Percentiles rank a stretch among this genome's conserved stretches.
These are phyloP conservation scores for Drepana arcuata DNA, from an alignment of 1,140 invertebrate genomes.

Conservation along the genomic window DNA sequence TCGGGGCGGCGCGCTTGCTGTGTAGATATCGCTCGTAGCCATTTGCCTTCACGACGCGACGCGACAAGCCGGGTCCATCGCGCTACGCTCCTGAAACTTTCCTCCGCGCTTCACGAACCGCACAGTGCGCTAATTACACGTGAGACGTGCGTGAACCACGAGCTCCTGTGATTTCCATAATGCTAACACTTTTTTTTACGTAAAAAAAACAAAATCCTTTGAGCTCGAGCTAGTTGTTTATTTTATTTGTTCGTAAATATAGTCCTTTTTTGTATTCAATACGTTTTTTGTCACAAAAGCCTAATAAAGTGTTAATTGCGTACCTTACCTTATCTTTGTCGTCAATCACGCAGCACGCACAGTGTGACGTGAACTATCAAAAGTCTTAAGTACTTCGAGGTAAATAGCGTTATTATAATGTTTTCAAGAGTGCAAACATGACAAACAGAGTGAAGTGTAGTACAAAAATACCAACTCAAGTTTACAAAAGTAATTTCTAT, in stretches of 20 bases:
- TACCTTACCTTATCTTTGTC: too few relatives aligned
- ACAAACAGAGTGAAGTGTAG: constrained; percentile 23
- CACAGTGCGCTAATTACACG: too few relatives aligned
- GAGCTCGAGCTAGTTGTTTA: too few relatives aligned
- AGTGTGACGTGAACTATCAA: neutral
- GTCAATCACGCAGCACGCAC: too few relatives aligned
- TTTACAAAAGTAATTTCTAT: constrained; percentile 44
- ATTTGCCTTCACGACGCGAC: constrained; percentile 35
- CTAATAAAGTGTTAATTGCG: constrained; percentile 1
- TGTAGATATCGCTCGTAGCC: constrained; percentile 11
- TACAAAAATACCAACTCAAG: constrained; percentile 25
- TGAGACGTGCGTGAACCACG: too few relatives aligned
- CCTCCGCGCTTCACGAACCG: too few relatives aligned
- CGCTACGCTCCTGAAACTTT: constrained; percentile 30
- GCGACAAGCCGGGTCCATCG: constrained; percentile 28
- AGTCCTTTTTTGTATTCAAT: too few relatives aligned
- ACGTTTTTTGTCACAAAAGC: too few relatives aligned
- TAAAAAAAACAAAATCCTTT: too few relatives aligned
- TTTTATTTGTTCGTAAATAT: too few relatives aligned
- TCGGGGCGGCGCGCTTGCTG: constrained; percentile 5
- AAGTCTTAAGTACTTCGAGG: neutral
- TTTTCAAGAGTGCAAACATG: constrained; percentile 17
- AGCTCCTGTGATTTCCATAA: too few relatives aligned
- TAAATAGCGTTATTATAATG: constrained; percentile 2
- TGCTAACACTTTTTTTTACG: too few relatives aligned